A percentile compares a stretch with the other conserved stretches of the same genome.
Evolutionary conservation across 2,888 invertebrate species (phyloP).

Genomic region (Suillia variegata): DNA sequence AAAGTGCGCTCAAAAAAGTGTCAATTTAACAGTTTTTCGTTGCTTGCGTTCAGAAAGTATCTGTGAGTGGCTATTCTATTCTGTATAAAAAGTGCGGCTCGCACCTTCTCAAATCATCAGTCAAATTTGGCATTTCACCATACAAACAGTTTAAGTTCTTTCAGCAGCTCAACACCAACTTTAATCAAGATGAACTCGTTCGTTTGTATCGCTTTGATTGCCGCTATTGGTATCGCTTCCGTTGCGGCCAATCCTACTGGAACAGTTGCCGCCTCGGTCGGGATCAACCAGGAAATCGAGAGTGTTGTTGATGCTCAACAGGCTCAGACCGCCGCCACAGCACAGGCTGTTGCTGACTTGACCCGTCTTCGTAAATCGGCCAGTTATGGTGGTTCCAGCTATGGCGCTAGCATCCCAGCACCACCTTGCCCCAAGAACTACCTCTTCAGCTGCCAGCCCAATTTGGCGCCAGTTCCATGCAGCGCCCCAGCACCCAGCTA

Average conservation of each 20-base stretch:
- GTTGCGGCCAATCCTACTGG: slow-evolving; percentile 19
- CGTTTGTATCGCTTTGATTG: slow-evolving; percentile 43
- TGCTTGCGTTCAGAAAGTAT: background rate
- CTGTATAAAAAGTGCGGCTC: slow-evolving; percentile 35
- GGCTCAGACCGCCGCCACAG: slow-evolving; percentile 17
- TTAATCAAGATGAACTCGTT: slow-evolving; percentile 49
- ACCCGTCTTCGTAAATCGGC: slow-evolving; percentile 49
- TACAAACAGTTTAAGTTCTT: slow-evolving; percentile 17
- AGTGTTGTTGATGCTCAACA: slow-evolving; percentile 30
- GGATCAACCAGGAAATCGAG: slow-evolving; percentile 27
- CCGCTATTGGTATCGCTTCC: slow-evolving; percentile 31
- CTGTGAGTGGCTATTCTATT: background rate
- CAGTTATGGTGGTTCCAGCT: slow-evolving; percentile 25
- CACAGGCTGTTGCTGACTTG: slow-evolving; percentile 38
- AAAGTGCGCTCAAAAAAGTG: background rate
- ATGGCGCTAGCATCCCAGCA: slow-evolving; percentile 35
- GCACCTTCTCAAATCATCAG: slow-evolving; percentile 34
- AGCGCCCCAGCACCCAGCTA: slow-evolving; percentile 35
- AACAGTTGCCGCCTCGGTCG: background rate
- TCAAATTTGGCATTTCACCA: slow-evolving; percentile 36
- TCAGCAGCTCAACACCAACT: slow-evolving; percentile 14
- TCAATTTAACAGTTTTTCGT: background rate
- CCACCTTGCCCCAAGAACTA: slow-evolving; percentile 53
- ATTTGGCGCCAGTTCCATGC: slow-evolving; percentile 48
- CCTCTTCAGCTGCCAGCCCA: slow-evolving; percentile 50